Percentiles rank a stretch among this genome's conserved stretches.
These are phyloP conservation scores for Laticauda colubrina DNA, from an alignment of 2,113 vertebrate genomes.

Conservation along the genomic window DNA sequence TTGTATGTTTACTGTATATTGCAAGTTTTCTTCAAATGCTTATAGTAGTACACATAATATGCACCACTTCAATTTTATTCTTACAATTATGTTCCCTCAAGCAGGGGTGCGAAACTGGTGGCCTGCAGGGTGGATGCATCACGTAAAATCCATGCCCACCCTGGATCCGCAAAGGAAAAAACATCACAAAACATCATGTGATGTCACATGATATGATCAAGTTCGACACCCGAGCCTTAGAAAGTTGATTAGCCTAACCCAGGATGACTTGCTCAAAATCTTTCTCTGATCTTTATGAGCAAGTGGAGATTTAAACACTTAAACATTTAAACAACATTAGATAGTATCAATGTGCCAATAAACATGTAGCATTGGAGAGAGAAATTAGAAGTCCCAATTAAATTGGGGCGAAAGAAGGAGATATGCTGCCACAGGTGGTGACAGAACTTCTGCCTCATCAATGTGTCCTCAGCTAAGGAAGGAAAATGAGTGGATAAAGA, in stretches of 20 bases:
- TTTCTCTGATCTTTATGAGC: neutral
- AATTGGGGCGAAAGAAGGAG: neutral
- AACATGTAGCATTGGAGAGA: neutral
- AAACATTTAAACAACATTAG: neutral
- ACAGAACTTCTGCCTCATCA: neutral
- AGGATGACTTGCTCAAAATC: neutral
- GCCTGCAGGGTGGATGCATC: too few species aligned
- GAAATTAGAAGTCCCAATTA: neutral
- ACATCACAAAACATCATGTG: too few species aligned
- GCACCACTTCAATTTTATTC: neutral
- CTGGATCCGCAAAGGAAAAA: too few species aligned
- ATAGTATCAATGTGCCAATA: neutral
- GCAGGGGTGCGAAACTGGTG: too few species aligned
- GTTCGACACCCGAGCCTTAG: neutral
- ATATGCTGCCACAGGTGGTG: neutral
- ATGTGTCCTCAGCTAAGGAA: neutral
- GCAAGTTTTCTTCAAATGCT: neutral
- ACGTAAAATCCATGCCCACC: too few species aligned
- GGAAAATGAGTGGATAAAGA: neutral
- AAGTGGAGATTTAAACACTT: neutral
- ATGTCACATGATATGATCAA: too few species aligned
- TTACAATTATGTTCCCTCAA: neutral
- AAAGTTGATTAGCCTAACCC: neutral
- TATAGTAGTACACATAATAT: neutral
- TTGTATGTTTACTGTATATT: neutral